Base-by-base conservation (phyloP, 2,113 vertebrate genomes). In the Daubentonia madagascariensis region DNA sequence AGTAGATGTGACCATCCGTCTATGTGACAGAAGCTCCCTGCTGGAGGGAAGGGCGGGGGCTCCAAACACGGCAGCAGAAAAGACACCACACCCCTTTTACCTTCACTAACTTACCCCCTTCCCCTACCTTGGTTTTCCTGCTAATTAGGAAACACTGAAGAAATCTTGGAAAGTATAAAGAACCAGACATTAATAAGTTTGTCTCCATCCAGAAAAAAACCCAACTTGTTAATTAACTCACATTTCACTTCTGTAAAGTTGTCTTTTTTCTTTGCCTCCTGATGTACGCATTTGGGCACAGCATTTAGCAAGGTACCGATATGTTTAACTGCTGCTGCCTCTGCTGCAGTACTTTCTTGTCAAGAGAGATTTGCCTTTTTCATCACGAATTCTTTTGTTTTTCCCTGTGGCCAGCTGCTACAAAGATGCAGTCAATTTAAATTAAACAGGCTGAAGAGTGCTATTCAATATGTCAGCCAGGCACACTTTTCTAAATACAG, bases 341-440 rank as follows among this genome's bases (percentile, higher is more conserved):
- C 1, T 23, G 61, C 76, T 4, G 35, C 13, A 0, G 2, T 17
- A 4, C 89, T 75, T 70, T 43, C 23, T 20, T 30, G 72, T n/a
- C 65, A 35, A 37, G 84, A 86, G 85, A 91, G 73, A 93, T 79
- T 52, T 43, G 92, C 85, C 86, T 87, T 88, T 93, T 89, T 50
- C 54, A 48, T 73, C n/a, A 12, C 0, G 68, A 65, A 23, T 76
- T 85, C 94, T 96, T 96, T 91, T 87, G 92, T 96, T 94, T 96
- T 81, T 85, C 92, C 90, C 88, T 9, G n/a, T 54, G 91, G 89
- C 91, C 94, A 89, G 92, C 92, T 73, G 84, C 97, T 87, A 11
- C 72, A 43, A 80, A 92, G 94, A 97, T 32, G 70, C 92, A 57
- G 95, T 98, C 96, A 28, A 40, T 94, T 94, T 59, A 93, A 93